Conservation (phyloP, 2,113 vertebrate species). For the Salminus brasiliensis region DNA sequence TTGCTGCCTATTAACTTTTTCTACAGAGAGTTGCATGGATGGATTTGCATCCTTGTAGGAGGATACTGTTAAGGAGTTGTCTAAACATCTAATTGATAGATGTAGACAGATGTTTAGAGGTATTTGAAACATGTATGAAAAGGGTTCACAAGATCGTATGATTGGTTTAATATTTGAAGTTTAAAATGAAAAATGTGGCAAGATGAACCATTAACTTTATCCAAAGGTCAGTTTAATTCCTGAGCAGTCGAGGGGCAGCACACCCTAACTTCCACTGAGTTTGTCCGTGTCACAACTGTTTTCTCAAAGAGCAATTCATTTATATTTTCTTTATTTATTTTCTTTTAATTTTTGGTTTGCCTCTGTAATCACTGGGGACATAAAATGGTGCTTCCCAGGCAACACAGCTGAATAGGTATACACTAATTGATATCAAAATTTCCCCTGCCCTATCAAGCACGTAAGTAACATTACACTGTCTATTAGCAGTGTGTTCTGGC, state of each 20-base stretch:
- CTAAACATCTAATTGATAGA: too few species aligned
- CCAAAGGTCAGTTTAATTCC: background rate
- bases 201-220: background rate
- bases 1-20: too few species aligned
- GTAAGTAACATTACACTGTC: background rate
- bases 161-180: background rate
- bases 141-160: background rate
- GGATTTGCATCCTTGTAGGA: too few species aligned
- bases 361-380: background rate
- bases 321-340: background rate
- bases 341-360: too few species aligned
- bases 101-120: too few species aligned
- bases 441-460: background rate
- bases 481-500: background rate
- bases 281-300: background rate
- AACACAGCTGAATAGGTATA: too few species aligned
- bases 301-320: background rate
- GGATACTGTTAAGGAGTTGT: too few species aligned
- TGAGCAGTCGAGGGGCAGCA: background rate
- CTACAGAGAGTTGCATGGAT: too few species aligned
- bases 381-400: background rate
- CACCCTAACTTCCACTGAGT: background rate
- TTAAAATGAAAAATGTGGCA: background rate
- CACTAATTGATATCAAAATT: background rate
- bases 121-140: too few species aligned